phyloP scores from a whole-genome alignment of 2,113 vertebrate species.

The Holacanthus passer region DNA sequence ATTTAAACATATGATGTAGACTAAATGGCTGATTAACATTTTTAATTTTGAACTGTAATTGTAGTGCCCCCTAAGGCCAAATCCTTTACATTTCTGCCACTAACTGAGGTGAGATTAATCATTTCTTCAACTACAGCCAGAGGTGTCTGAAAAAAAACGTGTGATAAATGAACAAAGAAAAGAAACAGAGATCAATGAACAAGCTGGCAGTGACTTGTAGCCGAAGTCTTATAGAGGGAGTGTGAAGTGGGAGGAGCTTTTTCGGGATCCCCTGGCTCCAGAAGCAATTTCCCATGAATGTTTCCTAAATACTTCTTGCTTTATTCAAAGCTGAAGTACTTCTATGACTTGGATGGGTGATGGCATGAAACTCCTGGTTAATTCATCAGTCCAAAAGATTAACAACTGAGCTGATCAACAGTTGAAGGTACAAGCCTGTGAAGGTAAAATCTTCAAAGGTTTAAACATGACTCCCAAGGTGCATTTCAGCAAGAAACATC shows the following conservation, averaged over 20 bases:
- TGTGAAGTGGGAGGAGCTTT: neutral
- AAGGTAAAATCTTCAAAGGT: no score
- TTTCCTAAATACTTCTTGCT: no score
- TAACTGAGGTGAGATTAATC: slow-evolving; percentile 6
- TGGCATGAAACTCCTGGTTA: neutral
- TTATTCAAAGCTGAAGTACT: neutral
- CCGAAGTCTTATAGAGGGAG: neutral
- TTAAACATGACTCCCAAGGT: no score
- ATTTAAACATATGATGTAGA: slow-evolving; percentile 29
- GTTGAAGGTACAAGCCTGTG: neutral
- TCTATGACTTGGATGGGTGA: neutral
- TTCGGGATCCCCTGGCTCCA: no score
- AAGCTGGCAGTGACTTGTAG: neutral
- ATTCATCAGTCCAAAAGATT: neutral
- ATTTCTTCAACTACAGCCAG: slow-evolving; percentile 1
- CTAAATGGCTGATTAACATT: slow-evolving; percentile 6
- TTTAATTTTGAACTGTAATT: slow-evolving; percentile 13
- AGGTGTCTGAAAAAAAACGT: neutral
- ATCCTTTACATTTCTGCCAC: slow-evolving; percentile 3
- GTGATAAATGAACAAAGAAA: neutral
- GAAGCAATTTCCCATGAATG: neutral
- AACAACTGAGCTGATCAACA: neutral
- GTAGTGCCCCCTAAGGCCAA: neutral
- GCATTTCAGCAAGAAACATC: no score
- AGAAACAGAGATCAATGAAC: neutral